phyloP scores from a whole-genome alignment of 2,888 invertebrate genomes.

The Tenthredo distinguenda region DNA sequence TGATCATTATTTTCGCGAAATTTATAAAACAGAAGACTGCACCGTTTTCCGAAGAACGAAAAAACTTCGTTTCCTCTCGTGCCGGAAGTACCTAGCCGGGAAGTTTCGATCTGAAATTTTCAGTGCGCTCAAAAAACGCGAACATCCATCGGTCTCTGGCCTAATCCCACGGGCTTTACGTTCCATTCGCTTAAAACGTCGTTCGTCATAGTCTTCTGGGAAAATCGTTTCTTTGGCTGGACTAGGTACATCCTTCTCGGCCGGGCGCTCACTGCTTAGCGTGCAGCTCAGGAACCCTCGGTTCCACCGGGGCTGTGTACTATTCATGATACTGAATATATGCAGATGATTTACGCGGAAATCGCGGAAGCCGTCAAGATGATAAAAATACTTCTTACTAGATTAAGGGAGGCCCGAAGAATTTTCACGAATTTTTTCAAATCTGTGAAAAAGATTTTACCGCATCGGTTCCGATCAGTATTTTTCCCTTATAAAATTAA shows the following conservation, averaged over 20 bases:
- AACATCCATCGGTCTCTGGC: slow-evolving; percentile 25
- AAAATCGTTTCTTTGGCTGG: slow-evolving; percentile 25
- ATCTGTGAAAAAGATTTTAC: too few relatives aligned
- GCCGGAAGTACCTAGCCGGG: neutral
- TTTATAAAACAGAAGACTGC: neutral
- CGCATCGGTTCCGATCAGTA: too few relatives aligned
- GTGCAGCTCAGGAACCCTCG: neutral
- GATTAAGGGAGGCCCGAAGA: too few relatives aligned
- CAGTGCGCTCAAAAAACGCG: slow-evolving; percentile 1
- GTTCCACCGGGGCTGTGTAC: neutral
- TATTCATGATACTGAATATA: slow-evolving; percentile 7
- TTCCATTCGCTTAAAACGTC: slow-evolving; percentile 49
- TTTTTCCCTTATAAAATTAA: too few relatives aligned
- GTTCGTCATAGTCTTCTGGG: slow-evolving; percentile 32
- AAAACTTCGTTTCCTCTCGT: neutral
- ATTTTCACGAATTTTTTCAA: too few relatives aligned
- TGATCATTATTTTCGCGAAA: neutral
- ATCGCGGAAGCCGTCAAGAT: neutral
- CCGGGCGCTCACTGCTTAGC: neutral
- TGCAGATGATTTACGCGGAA: neutral
- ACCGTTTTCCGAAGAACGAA: neutral
- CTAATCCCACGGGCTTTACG: slow-evolving; percentile 30
- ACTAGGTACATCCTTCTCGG: neutral
- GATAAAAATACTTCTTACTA: neutral
- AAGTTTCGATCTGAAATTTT: slow-evolving; percentile 8